A percentile compares a stretch with the other conserved stretches of the same genome.
Conservation (phyloP, 2,797 vertebrate genomes). For the Phyllotis vaccarum region DNA sequence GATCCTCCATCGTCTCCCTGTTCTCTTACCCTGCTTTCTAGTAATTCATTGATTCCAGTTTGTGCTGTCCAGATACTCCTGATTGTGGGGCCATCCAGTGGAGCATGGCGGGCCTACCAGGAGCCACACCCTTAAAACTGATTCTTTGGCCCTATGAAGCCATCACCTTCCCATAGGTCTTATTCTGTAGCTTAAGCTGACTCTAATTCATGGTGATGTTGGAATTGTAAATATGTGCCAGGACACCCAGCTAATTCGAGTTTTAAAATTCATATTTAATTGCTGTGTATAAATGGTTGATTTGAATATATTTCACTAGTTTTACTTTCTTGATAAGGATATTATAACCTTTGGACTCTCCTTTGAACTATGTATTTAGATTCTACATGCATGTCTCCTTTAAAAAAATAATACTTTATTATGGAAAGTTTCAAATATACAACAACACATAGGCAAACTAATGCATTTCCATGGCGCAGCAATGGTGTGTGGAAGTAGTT, state of each 20-base stretch:
- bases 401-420: conserved; percentile 19
- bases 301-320: conserved; percentile 37
- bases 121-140: neutral
- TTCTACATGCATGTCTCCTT: neutral
- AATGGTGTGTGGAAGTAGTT: neutral
- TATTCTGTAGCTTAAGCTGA: neutral
- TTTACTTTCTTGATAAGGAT: conserved; percentile 16
- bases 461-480: neutral
- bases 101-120: neutral
- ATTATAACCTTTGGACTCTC: neutral
- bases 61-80: neutral
- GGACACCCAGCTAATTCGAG: neutral
- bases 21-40: no score
- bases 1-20: no score
- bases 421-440: neutral
- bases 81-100: neutral
- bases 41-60: neutral
- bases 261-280: neutral
- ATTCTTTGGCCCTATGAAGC: neutral
- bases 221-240: neutral
- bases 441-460: neutral
- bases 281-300: neutral
- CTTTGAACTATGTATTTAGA: conserved; percentile 43
- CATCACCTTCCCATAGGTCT: neutral
- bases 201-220: neutral